Base-by-base conservation (phyloP, 2,888 invertebrate genomes). In the Lysandra bellargus region DNA sequence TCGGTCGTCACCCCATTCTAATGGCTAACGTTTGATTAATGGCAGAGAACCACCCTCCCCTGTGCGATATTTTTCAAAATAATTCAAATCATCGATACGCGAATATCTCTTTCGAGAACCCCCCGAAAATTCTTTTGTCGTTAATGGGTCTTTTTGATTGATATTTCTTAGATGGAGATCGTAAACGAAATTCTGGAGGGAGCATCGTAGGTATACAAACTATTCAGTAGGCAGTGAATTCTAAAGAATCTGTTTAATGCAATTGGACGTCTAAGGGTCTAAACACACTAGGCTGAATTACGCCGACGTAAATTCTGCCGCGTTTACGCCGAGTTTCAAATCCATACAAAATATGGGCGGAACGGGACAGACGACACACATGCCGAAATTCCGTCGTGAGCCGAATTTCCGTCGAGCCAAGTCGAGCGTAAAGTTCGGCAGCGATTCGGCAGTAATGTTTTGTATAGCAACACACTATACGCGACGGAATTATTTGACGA, bases 1-100 rank as follows among this genome's bases (percentile, higher is more conserved):
- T 88, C 93, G 91, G 88, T 92, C 92, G 84, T 88, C 93, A 90
- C 94, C 93, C 93, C 87, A 91, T 91, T 90, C 90, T 90, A 91
- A 91, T 92, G 90, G 91, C 88, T 87, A 86, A 86, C 88, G 83
- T 91, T 93, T 94, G 94, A 94, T 94, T 93, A 93, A 94, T 94
- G 92, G 86, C 83, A 84, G 84, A 84, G 87, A 87, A 88, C 83
- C 84, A 88, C 83, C 84, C 82, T 89, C 86, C 88, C 87, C 78
- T 74, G 77, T 75, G 80, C 60, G 76, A 69, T 69, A 75, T 80
- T 80, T 80, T 80, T 78, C 53, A 78, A 80, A 80, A 75, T 80
- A 76, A 76, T 76, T 76, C 57, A 76, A 76, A 76, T 49, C 75
- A 79, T 79, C 79, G 64, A 79, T 75, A 75, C 74, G 53, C 40